Conservation (phyloP, 2,113 vertebrate species). For the Ageneiosus marmoratus region DNA sequence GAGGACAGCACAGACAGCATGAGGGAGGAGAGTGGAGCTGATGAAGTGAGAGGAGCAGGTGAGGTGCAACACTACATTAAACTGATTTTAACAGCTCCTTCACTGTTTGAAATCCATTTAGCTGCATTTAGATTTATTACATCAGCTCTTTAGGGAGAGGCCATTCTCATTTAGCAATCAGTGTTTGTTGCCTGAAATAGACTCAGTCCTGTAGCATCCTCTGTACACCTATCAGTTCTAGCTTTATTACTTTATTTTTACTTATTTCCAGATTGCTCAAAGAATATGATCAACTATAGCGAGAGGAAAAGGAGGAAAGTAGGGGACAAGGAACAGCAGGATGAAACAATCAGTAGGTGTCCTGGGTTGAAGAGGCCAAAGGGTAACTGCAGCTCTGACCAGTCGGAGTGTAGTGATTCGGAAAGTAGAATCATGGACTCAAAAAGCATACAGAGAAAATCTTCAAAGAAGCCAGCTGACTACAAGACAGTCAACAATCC, state of each 20-base stretch:
- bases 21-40: slow-evolving; percentile 67
- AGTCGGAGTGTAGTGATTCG: slow-evolving; percentile 81
- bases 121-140: slow-evolving; percentile 22
- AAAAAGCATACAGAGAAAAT: slow-evolving; percentile 79
- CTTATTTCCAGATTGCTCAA: slow-evolving; percentile 74
- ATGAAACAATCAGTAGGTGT: slow-evolving; percentile 78
- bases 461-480: slow-evolving; percentile 66
- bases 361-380: slow-evolving; percentile 75
- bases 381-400: slow-evolving; percentile 74
- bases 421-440: slow-evolving; percentile 78
- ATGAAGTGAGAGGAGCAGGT: slow-evolving; percentile 39
- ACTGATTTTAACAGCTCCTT: slow-evolving; percentile 21
- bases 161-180: not conserved
- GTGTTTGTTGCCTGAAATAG: not conserved
- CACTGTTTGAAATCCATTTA: slow-evolving; percentile 40
- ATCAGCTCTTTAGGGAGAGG: slow-evolving; percentile 16
- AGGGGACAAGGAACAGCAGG: slow-evolving; percentile 46
- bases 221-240: not conserved
- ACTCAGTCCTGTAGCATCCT: not conserved
- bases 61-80: slow-evolving; percentile 32
- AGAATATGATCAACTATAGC: slow-evolving; percentile 77
- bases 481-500: slow-evolving; percentile 25
- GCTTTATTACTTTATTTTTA: slow-evolving; percentile 4
- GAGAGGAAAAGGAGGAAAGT: slow-evolving; percentile 82
- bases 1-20: slow-evolving; percentile 72